Percentiles rank a stretch among this genome's conserved stretches.
Conservation (phyloP, 2,888 invertebrate genomes). For the Abrostola tripartita region DNA sequence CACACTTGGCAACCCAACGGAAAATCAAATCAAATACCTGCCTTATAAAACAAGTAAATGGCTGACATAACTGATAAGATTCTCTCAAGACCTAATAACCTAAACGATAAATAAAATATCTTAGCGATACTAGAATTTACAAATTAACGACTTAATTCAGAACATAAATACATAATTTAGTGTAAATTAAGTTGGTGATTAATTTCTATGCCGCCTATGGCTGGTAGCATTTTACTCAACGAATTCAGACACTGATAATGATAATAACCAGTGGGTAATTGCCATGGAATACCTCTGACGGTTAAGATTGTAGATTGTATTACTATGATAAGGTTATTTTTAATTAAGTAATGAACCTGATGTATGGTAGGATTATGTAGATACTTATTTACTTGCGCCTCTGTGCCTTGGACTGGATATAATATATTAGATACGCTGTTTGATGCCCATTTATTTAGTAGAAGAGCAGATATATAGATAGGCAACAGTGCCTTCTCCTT, state of each 20-base stretch:
- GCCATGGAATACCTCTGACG: slow-evolving; percentile 58
- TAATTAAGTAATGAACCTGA: slow-evolving; percentile 55
- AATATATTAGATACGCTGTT: slow-evolving; percentile 25
- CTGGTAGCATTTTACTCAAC: slow-evolving; percentile 33
- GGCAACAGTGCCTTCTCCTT: too few species aligned
- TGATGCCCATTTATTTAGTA: slow-evolving; percentile 15
- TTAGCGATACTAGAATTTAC: slow-evolving; percentile 21
- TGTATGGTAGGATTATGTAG: slow-evolving; percentile 33
- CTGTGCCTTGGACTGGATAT: slow-evolving; percentile 32
- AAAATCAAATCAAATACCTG: slow-evolving; percentile 9
- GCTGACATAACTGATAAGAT: slow-evolving; percentile 18
- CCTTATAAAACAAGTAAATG: slow-evolving; percentile 5
- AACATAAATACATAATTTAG: slow-evolving; percentile 50
- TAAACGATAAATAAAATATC: slow-evolving; percentile 27
- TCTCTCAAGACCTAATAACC: slow-evolving; percentile 1
- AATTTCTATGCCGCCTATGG: slow-evolving; percentile 30
- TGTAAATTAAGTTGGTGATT: slow-evolving; percentile 42
- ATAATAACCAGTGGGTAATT: slow-evolving; percentile 57
- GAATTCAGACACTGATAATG: slow-evolving; percentile 18
- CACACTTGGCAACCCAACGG: not conserved
- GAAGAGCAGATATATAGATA: not conserved
- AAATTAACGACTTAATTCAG: slow-evolving; percentile 35
- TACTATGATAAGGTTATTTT: slow-evolving; percentile 51
- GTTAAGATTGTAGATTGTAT: slow-evolving; percentile 51
- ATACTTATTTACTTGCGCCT: slow-evolving; percentile 26